A percentile compares a stretch with the other conserved stretches of the same genome.
Conservation (phyloP, 2,888 invertebrate genomes). For the Zootermopsis nevadensis region DNA sequence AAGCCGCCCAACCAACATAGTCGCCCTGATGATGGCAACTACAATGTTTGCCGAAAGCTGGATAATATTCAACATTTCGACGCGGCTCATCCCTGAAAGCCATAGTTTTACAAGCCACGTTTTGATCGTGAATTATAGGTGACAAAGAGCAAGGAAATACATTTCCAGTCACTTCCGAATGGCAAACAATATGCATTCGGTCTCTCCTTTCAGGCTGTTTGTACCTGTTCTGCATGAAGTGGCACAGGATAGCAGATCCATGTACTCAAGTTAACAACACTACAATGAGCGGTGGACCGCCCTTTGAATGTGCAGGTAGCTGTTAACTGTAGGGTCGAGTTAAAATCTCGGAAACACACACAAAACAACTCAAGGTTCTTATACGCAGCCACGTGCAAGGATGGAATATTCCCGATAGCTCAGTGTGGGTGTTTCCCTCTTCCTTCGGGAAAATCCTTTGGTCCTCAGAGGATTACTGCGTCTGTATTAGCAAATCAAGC, state of each 20-base stretch:
- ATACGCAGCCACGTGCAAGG: background rate
- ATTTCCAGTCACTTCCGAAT: background rate
- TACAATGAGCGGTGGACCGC: background rate
- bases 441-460: too few relatives aligned
- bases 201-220: background rate
- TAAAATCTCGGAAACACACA: background rate
- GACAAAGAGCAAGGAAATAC: too few relatives aligned
- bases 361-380: background rate
- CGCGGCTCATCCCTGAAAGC: too few relatives aligned
- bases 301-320: conserved; percentile 3
- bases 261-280: background rate
- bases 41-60: too few relatives aligned
- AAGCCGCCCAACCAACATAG: too few relatives aligned
- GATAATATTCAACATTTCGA: too few relatives aligned
- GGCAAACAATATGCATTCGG: background rate
- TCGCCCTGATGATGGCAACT: too few relatives aligned
- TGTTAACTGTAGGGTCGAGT: background rate
- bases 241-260: background rate
- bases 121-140: too few relatives aligned
- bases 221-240: too few relatives aligned
- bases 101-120: too few relatives aligned
- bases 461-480: too few relatives aligned
- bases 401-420: background rate
- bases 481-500: too few relatives aligned
- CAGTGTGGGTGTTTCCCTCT: background rate